A percentile compares a stretch with the other conserved stretches of the same genome.
phyloP scores from a whole-genome alignment of 2,113 vertebrate genomes.

The Nycticryphes semicollaris region DNA sequence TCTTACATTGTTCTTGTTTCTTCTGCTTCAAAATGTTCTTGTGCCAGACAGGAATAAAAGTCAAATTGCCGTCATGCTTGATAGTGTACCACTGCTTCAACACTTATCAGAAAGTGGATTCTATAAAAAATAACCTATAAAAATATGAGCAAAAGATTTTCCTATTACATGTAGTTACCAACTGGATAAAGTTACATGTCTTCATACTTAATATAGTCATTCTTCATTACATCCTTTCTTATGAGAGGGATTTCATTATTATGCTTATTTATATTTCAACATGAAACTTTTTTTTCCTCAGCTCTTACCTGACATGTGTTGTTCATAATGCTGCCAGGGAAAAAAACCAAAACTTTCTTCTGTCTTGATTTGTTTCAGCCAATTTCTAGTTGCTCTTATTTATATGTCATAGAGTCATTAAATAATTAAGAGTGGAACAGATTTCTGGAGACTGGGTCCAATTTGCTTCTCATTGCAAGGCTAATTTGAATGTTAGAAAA shows the following conservation, averaged over 20 bases:
- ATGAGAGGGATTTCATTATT: neutral
- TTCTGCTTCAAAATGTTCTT: neutral
- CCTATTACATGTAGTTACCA: neutral
- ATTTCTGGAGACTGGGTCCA: neutral
- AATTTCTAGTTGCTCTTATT: neutral
- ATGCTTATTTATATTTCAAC: neutral
- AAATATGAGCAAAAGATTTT: neutral
- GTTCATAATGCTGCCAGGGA: neutral
- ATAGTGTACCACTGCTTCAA: neutral
- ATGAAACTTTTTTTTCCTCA: neutral
- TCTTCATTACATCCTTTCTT: neutral
- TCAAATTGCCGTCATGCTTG: neutral
- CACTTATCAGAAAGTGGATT: neutral
- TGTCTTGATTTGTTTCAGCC: neutral
- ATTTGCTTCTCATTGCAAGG: neutral
- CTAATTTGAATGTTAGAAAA: neutral
- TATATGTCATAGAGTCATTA: neutral
- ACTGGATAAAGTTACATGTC: neutral
- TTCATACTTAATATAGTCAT: neutral
- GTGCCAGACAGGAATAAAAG: neutral
- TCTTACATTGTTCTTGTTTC: neutral
- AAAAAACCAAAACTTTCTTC: neutral
- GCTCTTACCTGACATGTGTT: neutral
- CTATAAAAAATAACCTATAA: neutral
- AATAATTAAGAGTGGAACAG: neutral